phyloP scores from a whole-genome alignment of 1,140 invertebrate genomes.

The Episyrphus balteatus region DNA sequence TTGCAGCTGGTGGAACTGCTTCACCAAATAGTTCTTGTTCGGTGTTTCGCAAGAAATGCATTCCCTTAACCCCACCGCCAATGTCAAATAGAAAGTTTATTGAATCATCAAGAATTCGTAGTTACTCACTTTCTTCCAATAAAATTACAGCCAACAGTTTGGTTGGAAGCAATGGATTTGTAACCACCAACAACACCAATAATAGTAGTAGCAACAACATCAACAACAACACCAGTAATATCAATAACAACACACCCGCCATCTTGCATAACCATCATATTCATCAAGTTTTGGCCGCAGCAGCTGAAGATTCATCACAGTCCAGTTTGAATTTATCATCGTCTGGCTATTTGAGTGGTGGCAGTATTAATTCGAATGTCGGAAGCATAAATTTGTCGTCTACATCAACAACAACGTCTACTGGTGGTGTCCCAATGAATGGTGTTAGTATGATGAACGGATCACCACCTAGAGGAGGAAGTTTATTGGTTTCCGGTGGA shows the following conservation, averaged over 20 bases:
- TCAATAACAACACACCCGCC: constrained; percentile 4
- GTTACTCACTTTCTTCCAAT: constrained; percentile 30
- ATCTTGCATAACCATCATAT: background rate
- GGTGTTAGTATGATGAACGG: constrained; percentile 2
- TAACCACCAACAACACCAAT: background rate
- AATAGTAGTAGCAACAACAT: background rate
- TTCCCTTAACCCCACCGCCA: constrained; percentile 28
- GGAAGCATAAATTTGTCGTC: background rate
- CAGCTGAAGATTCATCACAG: constrained; percentile 5
- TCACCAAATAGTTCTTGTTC: background rate
- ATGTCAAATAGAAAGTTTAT: constrained; percentile 21
- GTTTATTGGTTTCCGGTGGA: constrained; percentile 1
- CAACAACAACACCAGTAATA: constrained; percentile 6
- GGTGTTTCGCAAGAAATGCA: constrained; percentile 11
- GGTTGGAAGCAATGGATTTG: background rate
- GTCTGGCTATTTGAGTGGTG: constrained; percentile 3
- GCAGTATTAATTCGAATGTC: constrained; percentile 3
- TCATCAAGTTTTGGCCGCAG: constrained; percentile 3
- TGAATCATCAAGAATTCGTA: constrained; percentile 24
- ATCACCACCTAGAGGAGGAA: constrained; percentile 5
- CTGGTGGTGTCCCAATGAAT: background rate
- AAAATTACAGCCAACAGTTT: constrained; percentile 24
- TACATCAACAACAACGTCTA: background rate
- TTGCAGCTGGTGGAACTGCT: background rate
- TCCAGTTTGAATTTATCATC: constrained; percentile 5